phyloP scores from a whole-genome alignment of 2,113 vertebrate species.

The Solenodon paradoxus region DNA sequence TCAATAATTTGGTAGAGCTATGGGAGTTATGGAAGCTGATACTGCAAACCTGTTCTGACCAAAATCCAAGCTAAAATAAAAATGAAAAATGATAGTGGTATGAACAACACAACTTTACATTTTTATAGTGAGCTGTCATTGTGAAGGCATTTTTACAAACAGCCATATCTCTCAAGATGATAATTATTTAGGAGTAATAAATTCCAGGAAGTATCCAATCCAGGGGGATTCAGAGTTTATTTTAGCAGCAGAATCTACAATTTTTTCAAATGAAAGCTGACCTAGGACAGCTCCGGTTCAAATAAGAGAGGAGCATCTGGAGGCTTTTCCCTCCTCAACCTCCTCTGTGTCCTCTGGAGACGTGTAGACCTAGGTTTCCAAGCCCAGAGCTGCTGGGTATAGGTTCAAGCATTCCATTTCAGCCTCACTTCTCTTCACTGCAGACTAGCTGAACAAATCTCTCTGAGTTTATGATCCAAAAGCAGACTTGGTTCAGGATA shows the following conservation, averaged over 20 bases:
- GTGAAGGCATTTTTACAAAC: neutral
- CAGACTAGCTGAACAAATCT: neutral
- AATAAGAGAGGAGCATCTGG: neutral
- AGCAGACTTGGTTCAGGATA: neutral
- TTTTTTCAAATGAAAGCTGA: neutral
- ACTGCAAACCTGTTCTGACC: neutral
- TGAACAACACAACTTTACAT: neutral
- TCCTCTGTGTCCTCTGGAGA: neutral
- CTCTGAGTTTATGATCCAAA: neutral
- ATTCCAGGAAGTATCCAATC: neutral
- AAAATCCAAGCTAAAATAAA: neutral
- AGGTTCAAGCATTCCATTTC: neutral
- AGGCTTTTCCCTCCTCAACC: neutral
- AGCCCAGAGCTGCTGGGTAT: neutral
- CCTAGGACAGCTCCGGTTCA: neutral
- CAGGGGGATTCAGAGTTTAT: neutral
- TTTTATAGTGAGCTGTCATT: neutral
- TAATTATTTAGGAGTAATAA: neutral
- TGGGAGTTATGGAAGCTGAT: neutral
- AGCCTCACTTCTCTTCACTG: neutral
- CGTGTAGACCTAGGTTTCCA: neutral
- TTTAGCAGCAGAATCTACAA: neutral
- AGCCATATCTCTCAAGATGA: neutral
- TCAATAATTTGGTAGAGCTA: neutral
- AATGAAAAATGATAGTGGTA: neutral